Conservation (phyloP, 1,140 invertebrate genomes). For the Microplitis demolitor region DNA sequence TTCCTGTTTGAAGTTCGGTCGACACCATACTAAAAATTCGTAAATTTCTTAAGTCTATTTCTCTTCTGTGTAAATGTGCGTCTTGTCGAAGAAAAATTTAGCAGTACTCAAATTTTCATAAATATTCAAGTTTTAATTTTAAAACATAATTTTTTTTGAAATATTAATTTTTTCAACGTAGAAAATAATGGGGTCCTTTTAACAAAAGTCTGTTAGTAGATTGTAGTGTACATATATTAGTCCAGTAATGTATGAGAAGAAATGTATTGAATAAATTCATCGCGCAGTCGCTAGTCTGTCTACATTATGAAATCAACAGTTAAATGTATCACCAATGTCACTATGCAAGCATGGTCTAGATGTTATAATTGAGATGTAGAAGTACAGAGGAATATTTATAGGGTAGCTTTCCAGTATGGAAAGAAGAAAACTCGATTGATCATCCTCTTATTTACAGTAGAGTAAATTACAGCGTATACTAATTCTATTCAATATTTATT, state of each 20-base stretch:
- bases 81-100: no score
- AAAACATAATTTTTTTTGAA: no score
- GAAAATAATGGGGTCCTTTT: neutral
- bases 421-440: constrained; percentile 12
- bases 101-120: no score
- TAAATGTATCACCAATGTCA: constrained; percentile 2
- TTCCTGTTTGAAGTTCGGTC: no score
- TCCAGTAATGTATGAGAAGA: constrained; percentile 47
- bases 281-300: constrained; percentile 45
- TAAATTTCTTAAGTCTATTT: no score
- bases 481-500: neutral
- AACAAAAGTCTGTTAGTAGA: constrained; percentile 41
- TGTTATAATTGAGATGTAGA: neutral
- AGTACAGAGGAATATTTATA: neutral
- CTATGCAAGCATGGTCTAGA: neutral
- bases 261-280: constrained; percentile 54
- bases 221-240: constrained; percentile 43
- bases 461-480: constrained; percentile 1
- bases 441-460: constrained; percentile 25
- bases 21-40: no score
- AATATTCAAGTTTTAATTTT: no score
- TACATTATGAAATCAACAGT: neutral
- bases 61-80: no score
- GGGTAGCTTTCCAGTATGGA: neutral
- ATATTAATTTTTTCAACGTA: neutral